A percentile compares a stretch with the other conserved stretches of the same genome.
Evolutionary conservation across 2,797 vertebrate genomes (phyloP).

Genomic region (Ispidina lecontei): DNA sequence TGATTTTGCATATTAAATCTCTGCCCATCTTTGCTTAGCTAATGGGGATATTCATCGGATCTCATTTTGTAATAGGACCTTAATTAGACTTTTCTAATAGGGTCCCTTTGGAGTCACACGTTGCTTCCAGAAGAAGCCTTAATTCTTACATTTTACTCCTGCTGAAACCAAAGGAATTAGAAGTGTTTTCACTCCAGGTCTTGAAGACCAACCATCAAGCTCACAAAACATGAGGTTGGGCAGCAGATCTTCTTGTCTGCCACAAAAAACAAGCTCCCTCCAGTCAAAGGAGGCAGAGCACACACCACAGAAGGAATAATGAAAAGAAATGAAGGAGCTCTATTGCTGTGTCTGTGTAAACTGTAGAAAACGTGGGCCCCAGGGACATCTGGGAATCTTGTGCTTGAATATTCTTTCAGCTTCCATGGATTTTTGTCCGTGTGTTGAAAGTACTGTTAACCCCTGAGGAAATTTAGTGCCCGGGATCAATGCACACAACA

Average conservation of each 20-base stretch:
- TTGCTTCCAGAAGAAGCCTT: background rate
- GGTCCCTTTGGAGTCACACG: background rate
- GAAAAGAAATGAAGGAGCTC: constrained; percentile 46
- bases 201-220: background rate
- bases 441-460: constrained; percentile 56
- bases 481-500: constrained; percentile 67
- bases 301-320: background rate
- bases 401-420: constrained; percentile 60
- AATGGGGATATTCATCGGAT: constrained; percentile 1
- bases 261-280: background rate
- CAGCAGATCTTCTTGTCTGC: background rate
- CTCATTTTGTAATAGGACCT: background rate
- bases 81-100: constrained; percentile 39
- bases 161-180: background rate
- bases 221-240: background rate
- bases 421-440: constrained; percentile 62
- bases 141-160: background rate
- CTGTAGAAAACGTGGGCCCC: constrained; percentile 9
- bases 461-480: constrained; percentile 57
- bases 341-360: constrained; percentile 54
- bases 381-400: constrained; percentile 30
- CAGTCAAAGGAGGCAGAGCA: background rate
- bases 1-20: constrained; percentile 26
- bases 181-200: background rate
- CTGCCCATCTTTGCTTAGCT: constrained; percentile 40